phyloP scores from a whole-genome alignment of 2,113 vertebrate genomes.

The Pomatorhinus ruficollis region DNA sequence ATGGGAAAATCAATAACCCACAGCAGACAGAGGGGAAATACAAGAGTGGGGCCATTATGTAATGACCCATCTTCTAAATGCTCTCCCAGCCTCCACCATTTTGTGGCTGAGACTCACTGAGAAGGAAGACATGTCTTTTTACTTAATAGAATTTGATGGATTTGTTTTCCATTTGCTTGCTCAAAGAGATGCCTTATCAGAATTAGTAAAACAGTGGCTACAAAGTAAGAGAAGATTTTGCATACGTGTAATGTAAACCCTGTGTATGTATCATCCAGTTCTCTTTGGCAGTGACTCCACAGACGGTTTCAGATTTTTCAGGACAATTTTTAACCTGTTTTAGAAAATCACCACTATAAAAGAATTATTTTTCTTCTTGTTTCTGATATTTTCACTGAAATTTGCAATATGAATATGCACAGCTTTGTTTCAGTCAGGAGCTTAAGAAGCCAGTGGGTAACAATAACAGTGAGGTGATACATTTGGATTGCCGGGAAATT shows the following conservation, averaged over 20 bases:
- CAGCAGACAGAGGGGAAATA: not conserved
- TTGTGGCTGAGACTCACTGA: not conserved
- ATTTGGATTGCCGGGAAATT: not conserved
- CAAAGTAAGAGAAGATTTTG: not conserved
- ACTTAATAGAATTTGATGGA: not conserved
- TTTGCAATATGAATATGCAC: not conserved
- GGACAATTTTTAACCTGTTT: not conserved
- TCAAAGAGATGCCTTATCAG: not conserved
- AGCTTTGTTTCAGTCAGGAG: not conserved
- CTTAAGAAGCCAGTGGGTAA: not conserved
- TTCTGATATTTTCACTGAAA: not conserved
- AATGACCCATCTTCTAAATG: not conserved
- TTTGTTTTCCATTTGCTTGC: not conserved
- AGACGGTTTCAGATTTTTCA: not conserved
- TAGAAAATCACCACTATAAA: not conserved
- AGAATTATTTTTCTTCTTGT: not conserved
- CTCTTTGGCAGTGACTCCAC: not conserved
- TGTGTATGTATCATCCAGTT: not conserved
- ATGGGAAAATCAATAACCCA: not conserved
- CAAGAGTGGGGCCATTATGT: not conserved
- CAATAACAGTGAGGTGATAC: not conserved
- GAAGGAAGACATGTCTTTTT: not conserved
- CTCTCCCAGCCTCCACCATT: not conserved
- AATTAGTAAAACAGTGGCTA: not conserved
- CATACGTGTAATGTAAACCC: not conserved